Evolutionary conservation across 2,888 invertebrate genomes (phyloP), one percentile per base, ranked within the genome.

Genomic region (Dicranocentrus wangi): DNA sequence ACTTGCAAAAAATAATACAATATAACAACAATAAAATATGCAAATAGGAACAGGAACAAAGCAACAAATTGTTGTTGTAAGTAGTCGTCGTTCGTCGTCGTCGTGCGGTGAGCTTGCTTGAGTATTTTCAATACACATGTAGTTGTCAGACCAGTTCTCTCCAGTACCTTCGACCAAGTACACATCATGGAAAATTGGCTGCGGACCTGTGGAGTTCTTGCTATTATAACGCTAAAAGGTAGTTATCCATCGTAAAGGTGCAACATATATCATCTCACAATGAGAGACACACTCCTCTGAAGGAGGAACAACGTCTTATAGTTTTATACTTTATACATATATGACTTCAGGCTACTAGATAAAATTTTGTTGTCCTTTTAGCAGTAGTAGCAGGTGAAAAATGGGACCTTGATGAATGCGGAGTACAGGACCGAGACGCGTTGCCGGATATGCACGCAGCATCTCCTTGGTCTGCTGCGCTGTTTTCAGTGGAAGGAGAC

Each of bases 161-260:
- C 51, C 17, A 53, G 32, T 17, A 15, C 42, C 65, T 53, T 61
- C 61, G 17, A 28, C 8, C 28, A 63, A 63, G n/a, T n/a, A 21
- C 21, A 17, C 73, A 73, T 73, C 73, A 73, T 73, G 73, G 73
- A 63, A 63, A 73, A 53, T 65, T 65, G n/a, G n/a, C n/a, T 73
- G 39, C 63, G 28, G 23, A 73, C 10, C 17, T 53, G 21, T n/a
- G 65, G 15, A n/a, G 25, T 32, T 61, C 42, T 39, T 39, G 5
- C 13, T 39, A 39, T 39, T 8, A 5, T 13, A 39, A 39, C 13
- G n/a, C 13, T 39, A 13, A 13, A 8, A 8, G 39, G 39, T 39
- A 39, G 47, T 61, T 61, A 28, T 43, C 0, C 61, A 43, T 15
- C 13, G n/a, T 5, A 28, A 17, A 43, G 51, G n/a, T n/a, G n/a